Conservation (phyloP, 2,888 invertebrate genomes). For the Synergus umbraculus region DNA sequence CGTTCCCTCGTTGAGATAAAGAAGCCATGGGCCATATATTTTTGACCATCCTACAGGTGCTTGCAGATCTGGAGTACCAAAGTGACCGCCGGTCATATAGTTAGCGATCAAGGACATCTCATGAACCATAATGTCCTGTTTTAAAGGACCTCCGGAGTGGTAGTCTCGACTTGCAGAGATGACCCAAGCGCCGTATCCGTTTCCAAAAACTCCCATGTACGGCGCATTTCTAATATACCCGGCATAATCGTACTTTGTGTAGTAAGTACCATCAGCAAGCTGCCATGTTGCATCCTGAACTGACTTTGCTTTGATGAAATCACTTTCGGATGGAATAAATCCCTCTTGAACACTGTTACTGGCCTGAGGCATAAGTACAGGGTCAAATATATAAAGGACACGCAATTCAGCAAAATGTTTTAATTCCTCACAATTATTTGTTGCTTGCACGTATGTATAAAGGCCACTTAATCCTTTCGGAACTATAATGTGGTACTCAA, state of each 20-base stretch:
- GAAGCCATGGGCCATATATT: background rate
- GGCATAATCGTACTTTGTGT: background rate
- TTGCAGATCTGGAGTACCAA: background rate
- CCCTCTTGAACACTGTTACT: too few relatives aligned
- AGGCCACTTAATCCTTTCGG: too few relatives aligned
- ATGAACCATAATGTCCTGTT: background rate
- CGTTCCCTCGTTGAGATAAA: background rate
- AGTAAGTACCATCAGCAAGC: background rate
- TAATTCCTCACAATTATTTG: too few relatives aligned
- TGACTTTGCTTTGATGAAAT: background rate
- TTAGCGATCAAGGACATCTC: background rate
- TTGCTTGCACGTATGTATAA: too few relatives aligned
- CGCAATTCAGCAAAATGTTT: too few relatives aligned
- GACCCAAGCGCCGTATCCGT: background rate
- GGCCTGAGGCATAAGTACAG: too few relatives aligned
- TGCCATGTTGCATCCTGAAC: background rate
- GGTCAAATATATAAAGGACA: too few relatives aligned
- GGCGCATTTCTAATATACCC: background rate
- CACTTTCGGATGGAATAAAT: background rate
- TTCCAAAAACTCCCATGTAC: background rate
- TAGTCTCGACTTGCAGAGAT: background rate
- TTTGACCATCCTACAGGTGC: background rate
- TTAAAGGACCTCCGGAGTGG: background rate
- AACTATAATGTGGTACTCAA: too few relatives aligned
- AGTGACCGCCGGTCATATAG: too few relatives aligned